Evolutionary conservation across 2,797 vertebrate species (phyloP), one percentile per base, ranked within the genome.

Genomic region (Alosa sapidissima): DNA sequence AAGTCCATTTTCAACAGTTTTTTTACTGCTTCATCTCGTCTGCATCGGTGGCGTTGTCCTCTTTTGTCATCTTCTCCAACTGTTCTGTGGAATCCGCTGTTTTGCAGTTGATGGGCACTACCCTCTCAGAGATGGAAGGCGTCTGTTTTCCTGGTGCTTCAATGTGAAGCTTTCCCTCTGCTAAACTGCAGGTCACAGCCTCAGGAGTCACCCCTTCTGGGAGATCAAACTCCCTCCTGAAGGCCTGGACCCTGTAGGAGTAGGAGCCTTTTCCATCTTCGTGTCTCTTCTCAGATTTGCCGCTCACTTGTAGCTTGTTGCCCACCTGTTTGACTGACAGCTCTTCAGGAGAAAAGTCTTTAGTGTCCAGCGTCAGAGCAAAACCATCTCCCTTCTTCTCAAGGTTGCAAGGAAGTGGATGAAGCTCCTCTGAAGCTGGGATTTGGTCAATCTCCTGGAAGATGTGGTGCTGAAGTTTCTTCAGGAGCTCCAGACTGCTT

Each of bases 241-340:
- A 90, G 82, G 88, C 91, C 86, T 91, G 89, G 36, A 89, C 90
- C 88, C 92, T 93, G 91, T 91, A 94, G 60, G 90, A 93, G 89
- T 90, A 93, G 48, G 91, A 92, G 87, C 93, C 91, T 78, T 89
- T 91, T 19, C 1, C 91, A 6, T 82, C 83, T 0, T 14, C 19
- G 9, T 36, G 24, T 36, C 89, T 85, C 33, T 33, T 91, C 88
- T 92, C 91, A 89, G 75, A 54, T 78, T 86, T 65, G 47, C 86
- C 87, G 0, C 51, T 87, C 82, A 89, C 89, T 21, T 45, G 78
- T 45, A 90, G 83, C 58, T 14, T 83, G 47, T 68, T 36, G 1
- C 82, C 90, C 89, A 91, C 87, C n/a, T 81, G 55, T 5, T 2
- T 5, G 2, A 84, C 62, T 0, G 81, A 84, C 14, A 90, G 90